Evolutionary conservation across 1,140 invertebrate species (phyloP).

Genomic region (Oedothorax gibbosus): DNA sequence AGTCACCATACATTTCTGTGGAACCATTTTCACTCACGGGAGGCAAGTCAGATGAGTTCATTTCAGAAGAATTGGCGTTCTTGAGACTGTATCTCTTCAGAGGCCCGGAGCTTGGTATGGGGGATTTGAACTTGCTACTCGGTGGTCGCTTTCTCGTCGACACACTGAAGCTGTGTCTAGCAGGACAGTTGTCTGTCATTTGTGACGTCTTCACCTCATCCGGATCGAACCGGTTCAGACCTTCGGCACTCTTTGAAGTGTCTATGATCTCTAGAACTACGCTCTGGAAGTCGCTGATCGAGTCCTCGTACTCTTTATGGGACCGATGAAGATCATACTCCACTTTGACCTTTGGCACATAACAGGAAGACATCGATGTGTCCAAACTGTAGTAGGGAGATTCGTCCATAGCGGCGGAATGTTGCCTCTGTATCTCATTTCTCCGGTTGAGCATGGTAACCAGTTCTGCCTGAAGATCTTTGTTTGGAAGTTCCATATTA

Average conservation of each 20-base stretch:
- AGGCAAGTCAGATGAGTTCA: not conserved
- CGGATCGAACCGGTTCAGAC: slow-evolving; percentile 1
- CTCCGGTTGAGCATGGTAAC: not conserved
- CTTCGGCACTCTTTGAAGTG: slow-evolving; percentile 20
- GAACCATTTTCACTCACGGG: not conserved
- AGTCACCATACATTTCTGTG: not conserved
- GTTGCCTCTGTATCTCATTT: not conserved
- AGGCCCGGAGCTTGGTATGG: slow-evolving; percentile 4
- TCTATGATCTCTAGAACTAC: slow-evolving; percentile 1
- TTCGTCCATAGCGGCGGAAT: not conserved
- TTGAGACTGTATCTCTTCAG: slow-evolving; percentile 13
- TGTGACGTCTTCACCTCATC: slow-evolving; percentile 29
- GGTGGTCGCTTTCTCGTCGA: slow-evolving; percentile 13
- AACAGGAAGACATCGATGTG: slow-evolving; percentile 10
- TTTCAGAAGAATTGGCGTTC: not conserved
- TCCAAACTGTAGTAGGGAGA: not conserved
- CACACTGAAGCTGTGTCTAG: slow-evolving; percentile 30
- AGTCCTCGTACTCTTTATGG: slow-evolving; percentile 29
- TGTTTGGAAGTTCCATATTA: not conserved
- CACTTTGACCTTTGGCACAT: not conserved
- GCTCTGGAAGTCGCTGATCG: slow-evolving; percentile 26
- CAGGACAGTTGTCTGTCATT: slow-evolving; percentile 24
- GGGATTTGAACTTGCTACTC: not conserved
- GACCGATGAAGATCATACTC: slow-evolving; percentile 7
- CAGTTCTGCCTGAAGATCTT: slow-evolving; percentile 10